Conservation (phyloP, 2,888 invertebrate species). For the Rhamnusium bicolor region DNA sequence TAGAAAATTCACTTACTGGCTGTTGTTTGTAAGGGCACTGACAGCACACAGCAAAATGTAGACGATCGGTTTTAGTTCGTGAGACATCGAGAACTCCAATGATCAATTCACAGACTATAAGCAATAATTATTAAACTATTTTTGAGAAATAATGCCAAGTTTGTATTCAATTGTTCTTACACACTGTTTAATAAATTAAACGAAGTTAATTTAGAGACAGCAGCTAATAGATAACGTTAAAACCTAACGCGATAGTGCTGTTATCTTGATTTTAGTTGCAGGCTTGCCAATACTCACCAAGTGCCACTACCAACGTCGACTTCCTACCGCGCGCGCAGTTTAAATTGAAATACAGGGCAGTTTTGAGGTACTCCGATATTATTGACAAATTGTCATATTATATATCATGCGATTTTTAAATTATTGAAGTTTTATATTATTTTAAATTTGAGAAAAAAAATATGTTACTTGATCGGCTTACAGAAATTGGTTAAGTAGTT, state of each 20-base stretch:
- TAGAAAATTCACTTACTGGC: constrained; percentile 72
- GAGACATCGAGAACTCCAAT: constrained; percentile 36
- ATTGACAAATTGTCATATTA: neutral
- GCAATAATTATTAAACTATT: neutral
- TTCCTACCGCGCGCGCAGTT: constrained; percentile 35
- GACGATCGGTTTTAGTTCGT: constrained; percentile 39
- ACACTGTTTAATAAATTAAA: neutral
- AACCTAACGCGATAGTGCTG: neutral
- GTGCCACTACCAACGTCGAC: neutral
- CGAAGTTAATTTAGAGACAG: neutral
- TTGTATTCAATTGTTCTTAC: neutral
- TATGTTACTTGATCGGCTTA: too few relatives aligned
- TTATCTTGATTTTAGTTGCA: neutral
- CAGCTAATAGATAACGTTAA: neutral
- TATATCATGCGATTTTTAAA: too few relatives aligned
- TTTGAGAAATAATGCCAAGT: neutral
- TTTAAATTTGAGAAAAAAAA: too few relatives aligned
- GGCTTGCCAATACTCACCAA: neutral
- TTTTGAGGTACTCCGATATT: neutral
- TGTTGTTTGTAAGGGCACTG: constrained; percentile 71
- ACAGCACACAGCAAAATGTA: constrained; percentile 50
- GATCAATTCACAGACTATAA: neutral
- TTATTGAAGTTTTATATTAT: too few relatives aligned
- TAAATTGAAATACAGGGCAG: neutral
- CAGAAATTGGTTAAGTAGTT: too few relatives aligned